These are phyloP conservation scores for Henricia sp. DNA, from an alignment of 53 echinoderm and acorn worm species.

Conservation along the genomic window DNA sequence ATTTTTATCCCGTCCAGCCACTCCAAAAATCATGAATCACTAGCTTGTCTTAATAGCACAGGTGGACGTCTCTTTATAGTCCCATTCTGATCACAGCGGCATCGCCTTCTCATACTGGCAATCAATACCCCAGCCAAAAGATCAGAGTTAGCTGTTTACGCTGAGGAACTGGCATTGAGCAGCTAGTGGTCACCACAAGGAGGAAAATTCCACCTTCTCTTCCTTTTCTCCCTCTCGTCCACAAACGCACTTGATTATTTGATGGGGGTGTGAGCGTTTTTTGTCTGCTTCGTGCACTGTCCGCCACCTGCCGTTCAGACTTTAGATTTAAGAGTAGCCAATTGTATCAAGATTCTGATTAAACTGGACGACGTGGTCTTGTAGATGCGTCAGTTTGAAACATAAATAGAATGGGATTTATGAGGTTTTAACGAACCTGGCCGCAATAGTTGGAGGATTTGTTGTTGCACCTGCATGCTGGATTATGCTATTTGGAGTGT, in stretches of 20 bases:
- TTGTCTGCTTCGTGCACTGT: background rate
- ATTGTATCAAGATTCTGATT: no score
- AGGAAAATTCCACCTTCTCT: background rate
- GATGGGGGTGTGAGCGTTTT: background rate
- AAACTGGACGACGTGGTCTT: no score
- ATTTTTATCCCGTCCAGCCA: no score
- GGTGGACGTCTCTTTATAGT: no score
- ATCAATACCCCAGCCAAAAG: slow-evolving; percentile 52
- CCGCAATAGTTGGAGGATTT: no score
- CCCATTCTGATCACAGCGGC: background rate
- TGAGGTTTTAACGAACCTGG: no score
- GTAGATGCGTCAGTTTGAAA: no score
- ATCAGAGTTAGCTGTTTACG: slow-evolving; percentile 50
- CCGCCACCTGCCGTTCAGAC: slow-evolving; percentile 42
- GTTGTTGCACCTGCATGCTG: no score
- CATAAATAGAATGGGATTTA: no score
- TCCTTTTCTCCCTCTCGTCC: background rate
- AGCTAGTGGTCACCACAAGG: background rate
- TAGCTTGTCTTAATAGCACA: no score
- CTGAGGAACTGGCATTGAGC: slow-evolving; percentile 1
- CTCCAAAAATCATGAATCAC: no score
- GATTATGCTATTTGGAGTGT: no score
- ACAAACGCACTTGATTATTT: slow-evolving; percentile 42
- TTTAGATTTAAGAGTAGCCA: background rate
- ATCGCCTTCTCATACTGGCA: slow-evolving; percentile 31